Evolutionary conservation across 2,888 invertebrate genomes (phyloP).

Genomic region (Drosophila atripex): DNA sequence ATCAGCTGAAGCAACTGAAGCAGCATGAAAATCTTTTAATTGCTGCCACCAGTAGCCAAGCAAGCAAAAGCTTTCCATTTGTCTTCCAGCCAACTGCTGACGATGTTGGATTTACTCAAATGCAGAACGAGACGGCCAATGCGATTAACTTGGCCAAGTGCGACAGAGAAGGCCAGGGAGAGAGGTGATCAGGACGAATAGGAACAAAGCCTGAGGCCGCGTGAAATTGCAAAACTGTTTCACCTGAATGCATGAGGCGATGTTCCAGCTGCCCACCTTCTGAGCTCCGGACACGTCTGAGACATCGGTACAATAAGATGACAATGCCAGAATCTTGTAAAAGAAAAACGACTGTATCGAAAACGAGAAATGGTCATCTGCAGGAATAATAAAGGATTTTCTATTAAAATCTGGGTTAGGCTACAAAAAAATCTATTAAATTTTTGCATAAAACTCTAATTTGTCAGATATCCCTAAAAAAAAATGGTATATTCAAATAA

Average conservation of each 20-base stretch:
- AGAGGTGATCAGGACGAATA: background rate
- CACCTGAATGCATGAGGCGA: conserved; percentile 73
- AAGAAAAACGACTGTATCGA: background rate
- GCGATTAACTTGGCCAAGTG: conserved; percentile 24
- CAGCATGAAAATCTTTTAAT: conserved; percentile 80
- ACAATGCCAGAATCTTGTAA: conserved; percentile 50
- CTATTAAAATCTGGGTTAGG: background rate
- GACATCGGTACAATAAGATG: conserved; percentile 39
- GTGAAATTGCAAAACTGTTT: conserved; percentile 81
- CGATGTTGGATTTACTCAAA: conserved; percentile 25
- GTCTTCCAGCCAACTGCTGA: conserved; percentile 70
- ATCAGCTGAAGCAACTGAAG: conserved; percentile 38
- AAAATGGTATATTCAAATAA: background rate
- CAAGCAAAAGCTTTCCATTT: conserved; percentile 76
- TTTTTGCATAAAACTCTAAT: background rate
- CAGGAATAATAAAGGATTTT: background rate
- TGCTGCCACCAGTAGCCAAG: conserved; percentile 76
- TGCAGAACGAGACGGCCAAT: conserved; percentile 7
- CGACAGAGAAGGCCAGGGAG: background rate
- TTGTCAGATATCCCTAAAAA: background rate
- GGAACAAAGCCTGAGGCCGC: conserved; percentile 54
- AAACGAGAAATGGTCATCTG: background rate
- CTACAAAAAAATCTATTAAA: background rate
- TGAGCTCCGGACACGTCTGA: conserved; percentile 33
- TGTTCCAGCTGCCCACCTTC: conserved; percentile 41